phyloP scores from a whole-genome alignment of 2,113 vertebrate species.

The Fregata magnificens region DNA sequence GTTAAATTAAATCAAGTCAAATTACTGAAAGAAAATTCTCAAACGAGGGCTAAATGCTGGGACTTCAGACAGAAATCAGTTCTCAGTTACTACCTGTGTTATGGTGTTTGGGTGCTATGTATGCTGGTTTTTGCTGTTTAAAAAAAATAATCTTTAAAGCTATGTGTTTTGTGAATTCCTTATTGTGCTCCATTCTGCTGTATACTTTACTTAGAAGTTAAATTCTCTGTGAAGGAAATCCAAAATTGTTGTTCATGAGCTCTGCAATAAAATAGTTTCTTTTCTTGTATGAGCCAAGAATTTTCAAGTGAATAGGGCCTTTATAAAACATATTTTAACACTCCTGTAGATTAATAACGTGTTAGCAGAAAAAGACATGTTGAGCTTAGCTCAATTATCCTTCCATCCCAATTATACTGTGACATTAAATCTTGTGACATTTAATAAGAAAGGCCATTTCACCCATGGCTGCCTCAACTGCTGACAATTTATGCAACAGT shows the following conservation, averaged over 20 bases:
- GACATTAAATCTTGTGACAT: constrained; percentile 83
- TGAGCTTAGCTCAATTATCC: constrained; percentile 72
- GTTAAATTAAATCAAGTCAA: background rate
- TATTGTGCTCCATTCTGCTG: background rate
- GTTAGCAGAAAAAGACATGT: constrained; percentile 70
- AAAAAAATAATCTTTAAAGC: background rate
- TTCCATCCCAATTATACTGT: constrained; percentile 78
- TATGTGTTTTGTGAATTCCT: background rate
- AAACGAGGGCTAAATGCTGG: background rate
- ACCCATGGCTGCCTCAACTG: constrained; percentile 74
- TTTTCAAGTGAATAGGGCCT: constrained; percentile 60
- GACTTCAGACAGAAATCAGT: background rate
- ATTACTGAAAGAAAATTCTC: background rate
- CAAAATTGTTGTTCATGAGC: constrained; percentile 21
- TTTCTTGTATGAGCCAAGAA: constrained; percentile 50
- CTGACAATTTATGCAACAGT: constrained; percentile 67
- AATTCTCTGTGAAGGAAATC: constrained; percentile 21
- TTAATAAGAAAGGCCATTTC: constrained; percentile 82
- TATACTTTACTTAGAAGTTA: constrained; percentile 42
- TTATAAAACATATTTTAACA: constrained; percentile 71
- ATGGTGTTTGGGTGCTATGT: background rate
- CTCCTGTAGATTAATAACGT: constrained; percentile 70
- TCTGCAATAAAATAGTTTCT: constrained; percentile 28
- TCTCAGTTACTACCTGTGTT: background rate
- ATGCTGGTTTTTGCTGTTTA: background rate